Evolutionary conservation across 2,888 invertebrate species (phyloP).

Genomic region (Tetragonula carbonaria): DNA sequence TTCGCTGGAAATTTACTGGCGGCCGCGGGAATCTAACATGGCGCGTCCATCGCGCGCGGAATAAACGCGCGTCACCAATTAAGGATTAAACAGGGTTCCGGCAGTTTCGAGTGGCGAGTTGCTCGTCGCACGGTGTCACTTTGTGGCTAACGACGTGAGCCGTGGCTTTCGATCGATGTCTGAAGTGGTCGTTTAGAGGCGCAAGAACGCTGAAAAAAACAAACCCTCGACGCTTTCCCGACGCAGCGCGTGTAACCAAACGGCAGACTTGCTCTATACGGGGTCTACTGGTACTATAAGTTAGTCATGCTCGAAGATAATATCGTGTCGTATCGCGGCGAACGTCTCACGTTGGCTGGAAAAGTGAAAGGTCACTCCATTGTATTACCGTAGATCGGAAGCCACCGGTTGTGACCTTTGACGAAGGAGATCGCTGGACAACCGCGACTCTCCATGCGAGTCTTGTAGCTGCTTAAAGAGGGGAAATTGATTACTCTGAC

Average conservation of each 20-base stretch:
- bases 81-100: slow-evolving; percentile 43
- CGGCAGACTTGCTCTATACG: not conserved
- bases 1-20: not conserved
- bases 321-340: slow-evolving; percentile 3
- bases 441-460: slow-evolving; percentile 8
- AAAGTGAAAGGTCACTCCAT: too few relatives aligned
- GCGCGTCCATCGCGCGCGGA: slow-evolving; percentile 8
- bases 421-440: slow-evolving; percentile 8
- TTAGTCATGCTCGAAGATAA: slow-evolving; percentile 17
- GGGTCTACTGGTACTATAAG: not conserved
- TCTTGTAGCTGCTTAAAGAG: not conserved
- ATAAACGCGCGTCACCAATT: slow-evolving; percentile 49
- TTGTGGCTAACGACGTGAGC: slow-evolving; percentile 53
- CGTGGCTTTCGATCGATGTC: slow-evolving; percentile 50
- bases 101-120: slow-evolving; percentile 54
- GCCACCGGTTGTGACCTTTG: slow-evolving; percentile 12
- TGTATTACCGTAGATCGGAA: too few relatives aligned
- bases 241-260: slow-evolving; percentile 8
- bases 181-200: slow-evolving; percentile 56
- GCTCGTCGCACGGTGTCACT: slow-evolving; percentile 56
- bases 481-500: slow-evolving; percentile 29
- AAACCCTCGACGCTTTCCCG: slow-evolving; percentile 23
- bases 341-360: too few relatives aligned
- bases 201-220: slow-evolving; percentile 43
- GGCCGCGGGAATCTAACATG: not conserved